Evolutionary conservation across 2,888 invertebrate species (phyloP).

Genomic region (Chalcosyrphus nemorum): DNA sequence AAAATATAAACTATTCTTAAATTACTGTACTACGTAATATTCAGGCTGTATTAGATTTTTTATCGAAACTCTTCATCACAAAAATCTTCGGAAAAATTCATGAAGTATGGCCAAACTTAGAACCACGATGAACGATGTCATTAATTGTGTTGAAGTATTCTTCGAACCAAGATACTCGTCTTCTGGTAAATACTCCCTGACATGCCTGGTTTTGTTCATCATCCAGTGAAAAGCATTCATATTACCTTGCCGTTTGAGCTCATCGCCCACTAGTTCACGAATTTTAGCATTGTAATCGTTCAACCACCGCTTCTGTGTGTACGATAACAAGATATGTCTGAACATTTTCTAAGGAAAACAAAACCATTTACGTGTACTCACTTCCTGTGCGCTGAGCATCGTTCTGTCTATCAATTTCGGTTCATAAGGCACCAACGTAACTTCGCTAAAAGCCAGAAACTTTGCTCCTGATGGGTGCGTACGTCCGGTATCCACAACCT

Average conservation of each 20-base stretch:
- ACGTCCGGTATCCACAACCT: constrained; percentile 85
- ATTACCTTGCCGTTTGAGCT: constrained; percentile 87
- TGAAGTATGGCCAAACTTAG: constrained; percentile 1
- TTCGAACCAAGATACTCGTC: constrained; percentile 78
- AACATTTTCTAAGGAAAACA: not conserved
- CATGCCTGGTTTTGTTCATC: constrained; percentile 89
- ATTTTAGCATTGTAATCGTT: constrained; percentile 90
- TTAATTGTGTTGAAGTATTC: not conserved
- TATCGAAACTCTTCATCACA: constrained; percentile 27
- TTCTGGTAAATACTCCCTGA: constrained; percentile 84
- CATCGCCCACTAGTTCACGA: constrained; percentile 88
- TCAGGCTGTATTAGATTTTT: not conserved
- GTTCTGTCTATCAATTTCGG: constrained; percentile 90
- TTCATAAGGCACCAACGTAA: constrained; percentile 94
- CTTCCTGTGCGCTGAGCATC: constrained; percentile 91
- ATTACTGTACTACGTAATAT: not conserved
- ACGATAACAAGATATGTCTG: constrained; percentile 72
- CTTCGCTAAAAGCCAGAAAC: constrained; percentile 89
- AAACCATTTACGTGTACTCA: constrained; percentile 78
- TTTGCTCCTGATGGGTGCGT: constrained; percentile 82
- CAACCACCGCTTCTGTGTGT: constrained; percentile 88
- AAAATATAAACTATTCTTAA: not conserved
- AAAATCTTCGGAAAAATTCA: not conserved
- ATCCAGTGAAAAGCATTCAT: constrained; percentile 91
- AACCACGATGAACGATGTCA: not conserved